A percentile compares a stretch with the other conserved stretches of the same genome.
Conservation (phyloP, 1,140 invertebrate genomes). For the Drosophila sulfurigaster region DNA sequence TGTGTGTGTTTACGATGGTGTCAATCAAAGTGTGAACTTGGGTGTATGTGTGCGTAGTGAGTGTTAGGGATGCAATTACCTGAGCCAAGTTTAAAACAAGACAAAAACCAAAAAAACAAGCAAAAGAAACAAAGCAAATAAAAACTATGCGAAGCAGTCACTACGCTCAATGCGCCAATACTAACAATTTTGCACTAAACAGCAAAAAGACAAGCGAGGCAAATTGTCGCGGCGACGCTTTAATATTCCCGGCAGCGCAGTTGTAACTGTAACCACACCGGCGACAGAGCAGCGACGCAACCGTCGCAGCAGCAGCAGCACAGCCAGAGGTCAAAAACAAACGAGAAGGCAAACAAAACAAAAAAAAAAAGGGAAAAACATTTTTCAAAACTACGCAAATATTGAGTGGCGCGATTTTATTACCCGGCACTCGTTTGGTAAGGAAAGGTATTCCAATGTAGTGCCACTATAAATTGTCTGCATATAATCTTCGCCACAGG, state of each 20-base stretch:
- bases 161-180: conserved; percentile 67
- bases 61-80: conserved; percentile 43
- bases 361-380: conserved; percentile 17
- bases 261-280: conserved; percentile 55
- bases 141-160: conserved; percentile 44
- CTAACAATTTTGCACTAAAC: conserved; percentile 60
- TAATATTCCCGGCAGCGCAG: conserved; percentile 37
- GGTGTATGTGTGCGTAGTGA: not conserved
- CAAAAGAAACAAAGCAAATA: conserved; percentile 20
- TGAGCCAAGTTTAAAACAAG: conserved; percentile 36
- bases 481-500: too few relatives aligned
- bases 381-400: conserved; percentile 46
- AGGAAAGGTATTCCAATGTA: too few relatives aligned
- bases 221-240: conserved; percentile 33
- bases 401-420: conserved; percentile 47
- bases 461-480: too few relatives aligned
- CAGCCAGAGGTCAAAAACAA: conserved; percentile 36
- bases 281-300: conserved; percentile 1
- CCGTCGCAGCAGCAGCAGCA: not conserved
- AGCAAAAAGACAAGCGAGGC: conserved; percentile 30
- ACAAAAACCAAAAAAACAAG: conserved; percentile 14
- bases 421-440: too few relatives aligned
- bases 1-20: not conserved
- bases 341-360: conserved; percentile 17
- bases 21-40: not conserved